Base-by-base conservation (phyloP, 2,888 invertebrate species). In the Microchrysa polita region DNA sequence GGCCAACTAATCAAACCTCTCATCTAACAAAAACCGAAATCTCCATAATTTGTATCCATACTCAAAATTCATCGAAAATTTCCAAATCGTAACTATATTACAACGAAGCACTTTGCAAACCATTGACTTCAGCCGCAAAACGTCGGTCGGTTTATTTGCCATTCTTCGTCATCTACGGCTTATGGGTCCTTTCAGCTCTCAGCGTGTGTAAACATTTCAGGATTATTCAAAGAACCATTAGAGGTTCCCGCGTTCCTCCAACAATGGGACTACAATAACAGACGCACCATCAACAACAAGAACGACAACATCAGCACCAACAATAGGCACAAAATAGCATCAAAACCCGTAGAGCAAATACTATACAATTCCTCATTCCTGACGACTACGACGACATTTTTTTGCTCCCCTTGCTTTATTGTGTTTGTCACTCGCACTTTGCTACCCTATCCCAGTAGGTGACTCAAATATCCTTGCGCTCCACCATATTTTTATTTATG, bases 131-230 rank as follows among this genome's bases (percentile, higher is more conserved):
- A 10, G 12, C 48, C 48, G 16, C 48, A 48, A 48, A 48, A 48
- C 48, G 16, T 2, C 12, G 4, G 12, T 4, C 16, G 4, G 16
- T n/a, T 48, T 48, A 12, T 12, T 42, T 42, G 42, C 48, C 48
- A 48, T 48, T n/a, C 48, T n/a, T 4, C 48, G 4, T 48, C 16
- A 48, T 34, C 16, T n/a, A 48, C 48, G 16, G 12, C 16, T 12
- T 42, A 42, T 9, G 42, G 7, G 42, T 42, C 7, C 7, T 9
- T 42, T 42, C 60, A 14, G 27, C 61, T 23, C 27, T 40, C 40
- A 40, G n/a, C n/a, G 18, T 40, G 34, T 61, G 61, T 61, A 61
- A 61, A 61, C 61, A 61, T 61, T 61, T 61, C 61, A 9, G 40
- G 34, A 40, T 61, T 61, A 61, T 61, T 61, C 40, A 40, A 12